Conservation (phyloP, 2,797 vertebrate genomes). For the Pseudochromis fuscus region DNA sequence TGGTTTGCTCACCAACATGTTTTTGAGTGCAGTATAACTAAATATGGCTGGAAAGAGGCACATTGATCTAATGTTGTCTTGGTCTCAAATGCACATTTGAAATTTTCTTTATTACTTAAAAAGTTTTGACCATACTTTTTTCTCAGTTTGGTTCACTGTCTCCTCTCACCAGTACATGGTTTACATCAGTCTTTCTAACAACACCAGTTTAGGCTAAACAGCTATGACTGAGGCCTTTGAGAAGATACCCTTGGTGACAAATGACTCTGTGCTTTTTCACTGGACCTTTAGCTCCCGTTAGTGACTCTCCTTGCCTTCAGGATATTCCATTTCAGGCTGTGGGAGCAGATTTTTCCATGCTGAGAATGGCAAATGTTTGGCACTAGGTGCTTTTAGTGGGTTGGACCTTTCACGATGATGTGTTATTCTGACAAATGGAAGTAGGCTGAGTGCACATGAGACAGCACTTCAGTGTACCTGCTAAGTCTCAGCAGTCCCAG, state of each 20-base stretch:
- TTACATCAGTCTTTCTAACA: background rate
- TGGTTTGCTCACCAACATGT: background rate
- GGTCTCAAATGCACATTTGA: background rate
- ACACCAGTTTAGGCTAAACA: slow-evolving; percentile 28
- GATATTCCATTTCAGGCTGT: slow-evolving; percentile 20
- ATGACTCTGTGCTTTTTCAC: slow-evolving; percentile 24
- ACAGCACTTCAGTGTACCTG: background rate
- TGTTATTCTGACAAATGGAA: slow-evolving; percentile 38
- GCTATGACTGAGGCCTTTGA: slow-evolving; percentile 6
- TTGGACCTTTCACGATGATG: slow-evolving; percentile 1
- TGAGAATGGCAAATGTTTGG: slow-evolving; percentile 38
- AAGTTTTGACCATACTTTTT: background rate
- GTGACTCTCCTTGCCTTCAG: slow-evolving; percentile 1
- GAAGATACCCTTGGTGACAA: slow-evolving; percentile 10
- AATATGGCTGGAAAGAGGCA: too few relatives aligned
- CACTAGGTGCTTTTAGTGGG: slow-evolving; percentile 31
- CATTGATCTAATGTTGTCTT: background rate
- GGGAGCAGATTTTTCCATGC: slow-evolving; percentile 26
- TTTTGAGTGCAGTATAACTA: background rate
- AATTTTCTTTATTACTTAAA: background rate
- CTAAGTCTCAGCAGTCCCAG: slow-evolving; percentile 9
- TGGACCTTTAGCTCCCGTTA: slow-evolving; percentile 20
- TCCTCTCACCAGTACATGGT: background rate
- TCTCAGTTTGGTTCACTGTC: background rate
- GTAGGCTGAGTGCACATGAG: background rate